Conservation (phyloP, 1,140 invertebrate species). For the Trissolcus basalis region DNA sequence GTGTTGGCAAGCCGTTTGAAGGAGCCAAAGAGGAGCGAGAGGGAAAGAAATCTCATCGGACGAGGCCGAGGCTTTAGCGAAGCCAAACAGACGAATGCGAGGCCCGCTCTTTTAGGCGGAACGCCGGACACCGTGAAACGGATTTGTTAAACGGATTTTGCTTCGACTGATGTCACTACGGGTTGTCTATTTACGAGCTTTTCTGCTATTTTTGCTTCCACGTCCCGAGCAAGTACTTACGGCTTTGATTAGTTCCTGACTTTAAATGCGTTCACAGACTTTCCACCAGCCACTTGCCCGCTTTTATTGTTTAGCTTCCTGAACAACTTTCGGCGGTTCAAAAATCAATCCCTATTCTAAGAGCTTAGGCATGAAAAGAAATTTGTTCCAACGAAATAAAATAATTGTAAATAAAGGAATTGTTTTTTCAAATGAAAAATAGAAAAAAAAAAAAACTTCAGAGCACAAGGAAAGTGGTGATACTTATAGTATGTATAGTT, state of each 20-base stretch:
- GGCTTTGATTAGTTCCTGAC: slow-evolving; percentile 43
- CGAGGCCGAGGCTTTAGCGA: slow-evolving; percentile 52
- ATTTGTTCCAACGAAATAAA: too few relatives aligned
- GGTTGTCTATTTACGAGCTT: slow-evolving; percentile 45
- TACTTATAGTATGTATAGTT: not conserved
- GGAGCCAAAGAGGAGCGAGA: slow-evolving; percentile 27
- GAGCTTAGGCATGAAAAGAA: too few relatives aligned
- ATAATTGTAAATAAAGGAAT: too few relatives aligned
- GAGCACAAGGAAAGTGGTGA: not conserved
- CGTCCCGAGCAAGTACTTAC: slow-evolving; percentile 28
- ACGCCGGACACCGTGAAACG: slow-evolving; percentile 46
- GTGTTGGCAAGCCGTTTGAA: slow-evolving; percentile 62
- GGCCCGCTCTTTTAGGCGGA: slow-evolving; percentile 21
- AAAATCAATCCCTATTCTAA: too few relatives aligned
- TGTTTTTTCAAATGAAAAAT: too few relatives aligned
- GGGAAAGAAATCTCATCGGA: slow-evolving; percentile 28
- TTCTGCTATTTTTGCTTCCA: slow-evolving; percentile 31
- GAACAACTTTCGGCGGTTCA: too few relatives aligned
- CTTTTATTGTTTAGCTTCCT: not conserved
- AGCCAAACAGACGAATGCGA: slow-evolving; percentile 49
- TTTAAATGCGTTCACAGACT: slow-evolving; percentile 19
- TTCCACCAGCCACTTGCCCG: not conserved
- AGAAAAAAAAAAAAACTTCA: too few relatives aligned
- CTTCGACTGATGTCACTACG: slow-evolving; percentile 43
- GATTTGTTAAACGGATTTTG: slow-evolving; percentile 54